phyloP scores from a whole-genome alignment of 1,140 invertebrate genomes.

The Drosophila prosaltans region DNA sequence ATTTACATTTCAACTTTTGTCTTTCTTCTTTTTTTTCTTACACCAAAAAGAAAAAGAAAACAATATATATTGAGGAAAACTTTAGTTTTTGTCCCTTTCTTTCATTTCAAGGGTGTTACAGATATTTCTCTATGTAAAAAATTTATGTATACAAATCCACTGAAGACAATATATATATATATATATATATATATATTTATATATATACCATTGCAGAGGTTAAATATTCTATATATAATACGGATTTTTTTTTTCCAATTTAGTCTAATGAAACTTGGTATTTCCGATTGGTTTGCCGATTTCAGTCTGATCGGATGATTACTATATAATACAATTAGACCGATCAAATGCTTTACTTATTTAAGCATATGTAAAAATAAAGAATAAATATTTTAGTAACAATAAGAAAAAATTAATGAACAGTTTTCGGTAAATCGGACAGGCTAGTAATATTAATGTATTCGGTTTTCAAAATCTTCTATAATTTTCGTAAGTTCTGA shows the following conservation, averaged over 20 bases:
- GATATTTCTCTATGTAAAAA: conserved; percentile 28
- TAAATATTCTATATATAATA: background rate
- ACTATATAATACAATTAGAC: background rate
- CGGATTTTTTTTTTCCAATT: background rate
- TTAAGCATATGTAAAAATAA: no score
- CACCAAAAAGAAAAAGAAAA: conserved; percentile 10
- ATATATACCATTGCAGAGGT: conserved; percentile 10
- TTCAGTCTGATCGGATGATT: background rate
- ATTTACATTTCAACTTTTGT: background rate
- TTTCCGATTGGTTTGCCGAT: background rate
- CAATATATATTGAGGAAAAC: conserved; percentile 5
- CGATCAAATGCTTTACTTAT: background rate
- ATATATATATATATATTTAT: background rate
- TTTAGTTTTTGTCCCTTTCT: conserved; percentile 7
- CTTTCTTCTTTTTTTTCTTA: background rate
- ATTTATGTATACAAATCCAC: conserved; percentile 18
- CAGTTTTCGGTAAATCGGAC: background rate
- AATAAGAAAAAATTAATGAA: no score
- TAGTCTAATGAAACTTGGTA: background rate
- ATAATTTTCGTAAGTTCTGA: no score
- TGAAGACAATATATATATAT: conserved; percentile 13
- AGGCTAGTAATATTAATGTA: background rate
- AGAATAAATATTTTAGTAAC: no score
- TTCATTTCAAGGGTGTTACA: background rate
- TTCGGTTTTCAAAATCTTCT: no score